Evolutionary conservation across 2,113 vertebrate species (phyloP), one percentile per base, ranked within the genome.

Genomic region (Oxygymnocypris stewartii): DNA sequence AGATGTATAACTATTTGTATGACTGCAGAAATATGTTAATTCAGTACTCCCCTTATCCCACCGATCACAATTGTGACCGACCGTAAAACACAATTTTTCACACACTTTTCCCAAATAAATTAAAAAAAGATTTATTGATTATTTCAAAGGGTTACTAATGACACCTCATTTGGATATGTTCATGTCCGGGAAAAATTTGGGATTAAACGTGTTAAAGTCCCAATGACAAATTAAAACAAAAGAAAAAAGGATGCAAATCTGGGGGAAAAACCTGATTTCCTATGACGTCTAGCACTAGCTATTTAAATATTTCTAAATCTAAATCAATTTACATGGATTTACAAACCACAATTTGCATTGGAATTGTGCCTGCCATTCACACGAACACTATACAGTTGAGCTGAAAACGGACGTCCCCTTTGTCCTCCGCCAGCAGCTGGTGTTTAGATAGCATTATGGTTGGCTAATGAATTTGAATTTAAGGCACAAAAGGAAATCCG

Each of bases 401-500:
- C 59, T 79, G 42, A 76, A 81, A 85, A 79, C 82, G 86, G 78
- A 85, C 51, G 61, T 82, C 79, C 79, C 59, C n/a, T 80, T 71
- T 76, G 59, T 44, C 79, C 82, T 37, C 69, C 25, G 11, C 82
- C 71, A 35, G 82, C 69, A 31, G 82, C 71, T 85, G 83, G 18
- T 44, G 73, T 85, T 85, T 89, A 79, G 71, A 89, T 77, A 87
- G 85, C 88, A 89, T 78, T 78, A 82, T 8, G 59, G 78, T 83
- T 82, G 78, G 49, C 85, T 42, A 85, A 78, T 25, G 5, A 59
- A 85, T 85, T 49, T 44, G 28, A 84, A 80, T 67, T 57, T 71
- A 65, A 76, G 42, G 40, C 59, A 83, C 44, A 67, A 20, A 67
- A 54, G 73, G 75, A 40, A 25, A 67, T 87, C 49, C 77, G 71